Base-by-base conservation (phyloP, 2,888 invertebrate genomes). In the Mycogona germanica region DNA sequence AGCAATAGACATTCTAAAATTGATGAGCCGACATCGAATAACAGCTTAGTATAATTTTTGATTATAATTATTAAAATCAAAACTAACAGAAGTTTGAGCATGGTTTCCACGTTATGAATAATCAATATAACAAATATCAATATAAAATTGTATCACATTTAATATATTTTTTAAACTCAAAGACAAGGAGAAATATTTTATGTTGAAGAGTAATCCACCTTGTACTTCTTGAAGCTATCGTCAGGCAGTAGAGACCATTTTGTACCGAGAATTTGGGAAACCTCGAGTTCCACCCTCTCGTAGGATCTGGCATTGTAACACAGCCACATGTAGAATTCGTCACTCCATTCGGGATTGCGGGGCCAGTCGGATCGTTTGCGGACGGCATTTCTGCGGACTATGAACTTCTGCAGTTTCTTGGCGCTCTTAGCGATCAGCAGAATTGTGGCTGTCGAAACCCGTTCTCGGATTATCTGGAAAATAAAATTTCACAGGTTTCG, bases 381-480 rank as follows among this genome's bases (percentile, higher is more conserved):
- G 9, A 86, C 76, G 1, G 79, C 84, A 64, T 84, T 84, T 47
- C 79, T 75, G 41, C 88, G 72, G 1, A 88, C 76, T 59, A 79
- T 72, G 2, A 86, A 70, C 51, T 73, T 72, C 21, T 74, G 73
- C 52, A 87, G 69, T 60, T 78, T 77, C 62, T 75, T 77, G 0
- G 79, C 80, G 2, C 78, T 77, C 45, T 74, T 74, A 0, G 81
- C 84, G 41, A 87, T 71, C 14, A 87, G 72, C 40, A 87, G 69
- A 17, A 85, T 74, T 0, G 86, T 87, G 0, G 82, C 75, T 2
- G 86, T 84, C 3, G 87, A 87, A 55, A 88, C 75, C 62, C 81
- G 75, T 66, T 87, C 86, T 6, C 84, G 77, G 26, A 85, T 73
- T 60, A 81, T 71, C 83, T 83, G 64, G 56, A 46, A 35, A 40